Conservation (phyloP, 2,888 invertebrate genomes). For the Escarpia spicata region DNA sequence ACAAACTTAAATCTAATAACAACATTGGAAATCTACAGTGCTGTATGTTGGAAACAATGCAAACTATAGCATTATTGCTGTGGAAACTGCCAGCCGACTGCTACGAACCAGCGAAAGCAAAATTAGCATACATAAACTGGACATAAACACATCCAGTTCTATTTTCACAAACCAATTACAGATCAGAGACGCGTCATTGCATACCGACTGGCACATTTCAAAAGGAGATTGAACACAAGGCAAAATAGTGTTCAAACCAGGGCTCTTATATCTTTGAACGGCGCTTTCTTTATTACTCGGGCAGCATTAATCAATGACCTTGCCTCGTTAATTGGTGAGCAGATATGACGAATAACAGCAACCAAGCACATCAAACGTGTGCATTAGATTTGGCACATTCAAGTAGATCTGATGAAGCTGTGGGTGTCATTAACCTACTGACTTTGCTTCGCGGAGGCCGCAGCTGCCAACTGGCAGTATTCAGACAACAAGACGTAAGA, state of each 20-base stretch:
- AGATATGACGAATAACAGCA: not conserved
- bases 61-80: not conserved
- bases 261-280: not conserved
- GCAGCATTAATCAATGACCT: not conserved
- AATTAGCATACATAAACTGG: not conserved
- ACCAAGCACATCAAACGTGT: not conserved
- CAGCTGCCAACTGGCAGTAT: not conserved
- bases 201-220: not conserved
- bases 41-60: not conserved
- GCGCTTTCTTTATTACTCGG: not conserved
- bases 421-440: not conserved
- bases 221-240: no score
- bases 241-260: no score
- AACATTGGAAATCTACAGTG: not conserved
- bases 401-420: not conserved
- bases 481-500: not conserved
- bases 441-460: not conserved
- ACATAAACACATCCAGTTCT: not conserved
- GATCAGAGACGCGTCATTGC: not conserved
- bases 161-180: not conserved
- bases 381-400: conserved; percentile 2
- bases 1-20: not conserved
- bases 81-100: not conserved
- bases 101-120: not conserved
- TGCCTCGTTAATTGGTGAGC: not conserved